These are phyloP conservation scores for Drosophila infuscata DNA, from an alignment of 2,888 invertebrate genomes.

Conservation along the genomic window DNA sequence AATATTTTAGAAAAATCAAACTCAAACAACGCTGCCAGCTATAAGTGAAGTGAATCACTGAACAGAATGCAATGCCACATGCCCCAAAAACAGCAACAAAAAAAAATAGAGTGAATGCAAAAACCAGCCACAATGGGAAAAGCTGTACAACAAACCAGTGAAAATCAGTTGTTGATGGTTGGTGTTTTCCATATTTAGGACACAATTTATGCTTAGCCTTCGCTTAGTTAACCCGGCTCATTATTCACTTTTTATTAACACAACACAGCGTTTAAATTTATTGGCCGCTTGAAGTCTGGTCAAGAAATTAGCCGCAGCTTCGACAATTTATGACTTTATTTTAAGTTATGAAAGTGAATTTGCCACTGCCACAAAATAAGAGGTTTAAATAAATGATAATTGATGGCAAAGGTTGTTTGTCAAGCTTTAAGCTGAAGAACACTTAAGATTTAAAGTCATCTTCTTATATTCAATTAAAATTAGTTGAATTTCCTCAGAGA, in stretches of 20 bases:
- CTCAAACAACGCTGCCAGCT: constrained; percentile 77
- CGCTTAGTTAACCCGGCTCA: constrained; percentile 15
- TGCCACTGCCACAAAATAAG: neutral
- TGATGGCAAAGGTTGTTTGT: neutral
- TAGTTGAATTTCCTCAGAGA: neutral
- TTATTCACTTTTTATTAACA: constrained; percentile 31
- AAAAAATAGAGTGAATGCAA: neutral
- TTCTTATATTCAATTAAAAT: neutral
- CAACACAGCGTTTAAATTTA: constrained; percentile 7
- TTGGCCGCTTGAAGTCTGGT: neutral
- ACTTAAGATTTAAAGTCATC: neutral
- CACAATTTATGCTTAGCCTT: constrained; percentile 38
- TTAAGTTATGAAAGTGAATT: neutral
- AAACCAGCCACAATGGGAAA: constrained; percentile 29
- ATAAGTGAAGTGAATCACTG: constrained; percentile 71
- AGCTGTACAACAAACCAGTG: constrained; percentile 9
- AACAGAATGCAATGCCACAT: constrained; percentile 47
- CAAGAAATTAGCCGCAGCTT: constrained; percentile 6
- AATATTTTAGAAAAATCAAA: constrained; percentile 79
- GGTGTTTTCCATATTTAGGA: constrained; percentile 27
- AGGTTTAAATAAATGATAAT: neutral
- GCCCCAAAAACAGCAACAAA: constrained; percentile 22
- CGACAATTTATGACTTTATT: neutral
- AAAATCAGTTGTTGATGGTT: constrained; percentile 31
- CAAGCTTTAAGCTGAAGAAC: neutral